Conservation (phyloP, 2,113 vertebrate species). For the Ciconia stormi region DNA sequence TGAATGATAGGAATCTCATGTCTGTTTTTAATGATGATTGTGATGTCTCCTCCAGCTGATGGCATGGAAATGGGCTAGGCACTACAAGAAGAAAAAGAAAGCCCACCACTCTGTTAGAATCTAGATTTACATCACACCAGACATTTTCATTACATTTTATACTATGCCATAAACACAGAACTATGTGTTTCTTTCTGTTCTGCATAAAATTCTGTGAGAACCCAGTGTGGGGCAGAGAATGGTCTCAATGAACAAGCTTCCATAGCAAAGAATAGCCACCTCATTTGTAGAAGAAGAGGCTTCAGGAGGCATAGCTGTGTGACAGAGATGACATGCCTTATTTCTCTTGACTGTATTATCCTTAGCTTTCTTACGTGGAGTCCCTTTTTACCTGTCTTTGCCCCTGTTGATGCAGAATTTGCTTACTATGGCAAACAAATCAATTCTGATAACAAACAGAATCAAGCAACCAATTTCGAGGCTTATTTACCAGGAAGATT, state of each 20-base stretch:
- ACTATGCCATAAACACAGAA: not conserved
- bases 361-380: not conserved
- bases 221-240: not conserved
- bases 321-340: not conserved
- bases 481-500: not conserved
- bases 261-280: not conserved
- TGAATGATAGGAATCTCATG: not conserved
- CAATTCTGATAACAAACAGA: not conserved
- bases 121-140: not conserved
- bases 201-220: not conserved
- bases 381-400: not conserved
- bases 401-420: not conserved
- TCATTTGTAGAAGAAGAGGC: not conserved
- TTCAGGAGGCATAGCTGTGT: not conserved
- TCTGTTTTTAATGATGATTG: not conserved
- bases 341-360: not conserved
- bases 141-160: not conserved
- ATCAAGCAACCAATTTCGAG: slow-evolving; percentile 5
- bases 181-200: not conserved
- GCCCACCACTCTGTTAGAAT: not conserved
- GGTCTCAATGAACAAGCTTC: not conserved
- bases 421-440: not conserved
- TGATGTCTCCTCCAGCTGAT: not conserved
- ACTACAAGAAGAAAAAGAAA: not conserved
- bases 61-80: not conserved